These are phyloP conservation scores for Bombus difficillimus DNA, from an alignment of 1,140 invertebrate species.

Conservation along the genomic window DNA sequence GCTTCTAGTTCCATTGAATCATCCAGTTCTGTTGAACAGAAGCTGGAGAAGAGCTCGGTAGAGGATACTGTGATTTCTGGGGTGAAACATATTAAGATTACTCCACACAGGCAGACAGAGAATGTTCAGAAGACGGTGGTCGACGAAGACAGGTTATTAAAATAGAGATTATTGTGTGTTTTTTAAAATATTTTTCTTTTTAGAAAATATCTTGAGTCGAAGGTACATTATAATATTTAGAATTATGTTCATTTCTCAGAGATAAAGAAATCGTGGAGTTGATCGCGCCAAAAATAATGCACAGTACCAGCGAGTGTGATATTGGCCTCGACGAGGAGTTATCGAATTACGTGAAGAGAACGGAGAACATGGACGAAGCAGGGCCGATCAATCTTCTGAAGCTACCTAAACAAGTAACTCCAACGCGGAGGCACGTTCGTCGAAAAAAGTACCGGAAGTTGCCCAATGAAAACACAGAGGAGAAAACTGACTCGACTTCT, in stretches of 20 bases:
- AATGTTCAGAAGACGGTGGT: background rate
- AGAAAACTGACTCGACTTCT: background rate
- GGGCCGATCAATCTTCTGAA: conserved; percentile 33
- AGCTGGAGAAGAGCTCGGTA: background rate
- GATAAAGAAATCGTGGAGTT: conserved; percentile 38
- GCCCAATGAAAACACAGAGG: background rate
- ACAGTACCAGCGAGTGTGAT: conserved; percentile 45
- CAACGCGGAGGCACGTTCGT: background rate
- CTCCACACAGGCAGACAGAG: background rate
- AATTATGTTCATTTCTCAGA: background rate
- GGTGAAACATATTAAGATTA: conserved; percentile 45
- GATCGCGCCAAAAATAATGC: conserved; percentile 34
- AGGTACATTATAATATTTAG: too few relatives aligned
- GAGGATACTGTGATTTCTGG: conserved; percentile 20
- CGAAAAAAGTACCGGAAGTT: conserved; percentile 7
- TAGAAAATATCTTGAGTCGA: background rate
- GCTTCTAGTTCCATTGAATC: conserved; percentile 35
- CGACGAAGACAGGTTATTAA: conserved; percentile 23
- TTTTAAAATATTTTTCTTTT: background rate
- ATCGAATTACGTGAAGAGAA: conserved; percentile 49
- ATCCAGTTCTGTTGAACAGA: background rate
- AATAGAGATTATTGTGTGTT: background rate
- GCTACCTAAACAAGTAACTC: conserved; percentile 1
- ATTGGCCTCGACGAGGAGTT: conserved; percentile 45
- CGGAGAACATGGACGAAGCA: conserved; percentile 25